Evolutionary conservation across 1,140 invertebrate genomes (phyloP).

Genomic region (Phenacoccus solenopsis): DNA sequence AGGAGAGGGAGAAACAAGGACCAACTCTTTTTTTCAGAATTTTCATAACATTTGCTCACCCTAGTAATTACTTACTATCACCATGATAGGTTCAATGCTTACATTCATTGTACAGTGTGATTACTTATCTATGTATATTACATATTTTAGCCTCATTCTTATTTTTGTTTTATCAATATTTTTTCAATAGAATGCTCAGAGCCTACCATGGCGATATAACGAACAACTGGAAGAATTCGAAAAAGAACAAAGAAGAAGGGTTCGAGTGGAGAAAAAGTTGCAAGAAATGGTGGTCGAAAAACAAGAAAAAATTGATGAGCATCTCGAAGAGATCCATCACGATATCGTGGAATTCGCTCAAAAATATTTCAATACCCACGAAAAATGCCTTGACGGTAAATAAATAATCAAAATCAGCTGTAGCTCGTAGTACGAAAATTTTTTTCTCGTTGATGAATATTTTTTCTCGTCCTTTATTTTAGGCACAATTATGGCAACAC

Average conservation of each 20-base stretch:
- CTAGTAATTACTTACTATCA: too few species aligned
- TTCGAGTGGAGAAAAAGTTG: slow-evolving; percentile 69
- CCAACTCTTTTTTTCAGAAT: too few species aligned
- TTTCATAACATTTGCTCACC: too few species aligned
- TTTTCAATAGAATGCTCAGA: not conserved
- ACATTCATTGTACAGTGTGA: not conserved
- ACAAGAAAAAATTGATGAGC: slow-evolving; percentile 39
- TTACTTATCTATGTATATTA: not conserved
- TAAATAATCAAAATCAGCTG: not conserved
- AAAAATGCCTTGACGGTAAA: slow-evolving; percentile 59
- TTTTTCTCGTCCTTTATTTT: not conserved
- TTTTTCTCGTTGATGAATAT: too few species aligned
- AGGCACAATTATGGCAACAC: slow-evolving; percentile 72
- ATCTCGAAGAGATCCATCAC: slow-evolving; percentile 43
- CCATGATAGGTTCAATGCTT: too few species aligned
- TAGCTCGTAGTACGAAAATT: too few species aligned
- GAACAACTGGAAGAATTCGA: slow-evolving; percentile 34
- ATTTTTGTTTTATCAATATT: not conserved
- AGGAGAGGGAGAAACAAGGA: too few species aligned
- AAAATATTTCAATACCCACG: slow-evolving; percentile 82
- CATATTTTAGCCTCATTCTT: too few species aligned
- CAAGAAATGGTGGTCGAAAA: slow-evolving; percentile 57
- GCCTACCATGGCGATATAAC: slow-evolving; percentile 24
- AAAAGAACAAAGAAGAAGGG: slow-evolving; percentile 61
- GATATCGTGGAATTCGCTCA: slow-evolving; percentile 89